Evolutionary conservation across 2,113 vertebrate species (phyloP).

Genomic region (Tragelaphus scriptus): DNA sequence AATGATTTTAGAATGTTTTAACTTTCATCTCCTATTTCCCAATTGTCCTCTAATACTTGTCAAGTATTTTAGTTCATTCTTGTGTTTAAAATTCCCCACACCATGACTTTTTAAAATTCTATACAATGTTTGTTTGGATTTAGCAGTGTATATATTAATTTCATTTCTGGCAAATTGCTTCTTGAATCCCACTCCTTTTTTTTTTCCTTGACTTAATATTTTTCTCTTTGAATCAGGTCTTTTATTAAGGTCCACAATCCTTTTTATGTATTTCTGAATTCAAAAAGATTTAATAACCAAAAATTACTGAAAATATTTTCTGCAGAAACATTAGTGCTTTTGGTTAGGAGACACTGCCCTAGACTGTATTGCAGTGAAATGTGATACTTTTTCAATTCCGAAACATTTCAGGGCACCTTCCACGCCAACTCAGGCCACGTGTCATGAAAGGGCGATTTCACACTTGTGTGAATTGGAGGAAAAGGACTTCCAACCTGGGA

Average conservation of each 20-base stretch:
- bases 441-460: accelerated
- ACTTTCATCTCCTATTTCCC: background rate
- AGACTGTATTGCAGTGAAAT: accelerated
- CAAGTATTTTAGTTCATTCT: background rate
- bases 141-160: background rate
- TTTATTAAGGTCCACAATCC: background rate
- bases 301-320: background rate
- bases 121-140: background rate
- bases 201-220: background rate
- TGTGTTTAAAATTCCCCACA: background rate
- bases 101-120: background rate
- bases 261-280: background rate
- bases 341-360: background rate
- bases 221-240: background rate
- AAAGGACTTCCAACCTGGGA: no score
- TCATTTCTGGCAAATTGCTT: background rate
- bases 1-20: background rate
- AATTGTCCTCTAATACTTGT: background rate
- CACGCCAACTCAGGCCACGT: accelerated
- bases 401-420: background rate
- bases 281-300: background rate
- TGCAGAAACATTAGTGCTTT: background rate
- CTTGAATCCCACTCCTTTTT: background rate
- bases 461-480: accelerated
- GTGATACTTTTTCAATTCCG: background rate